These are phyloP conservation scores for Montifringilla adamsi DNA, from an alignment of 2,113 vertebrate species.

Conservation along the genomic window DNA sequence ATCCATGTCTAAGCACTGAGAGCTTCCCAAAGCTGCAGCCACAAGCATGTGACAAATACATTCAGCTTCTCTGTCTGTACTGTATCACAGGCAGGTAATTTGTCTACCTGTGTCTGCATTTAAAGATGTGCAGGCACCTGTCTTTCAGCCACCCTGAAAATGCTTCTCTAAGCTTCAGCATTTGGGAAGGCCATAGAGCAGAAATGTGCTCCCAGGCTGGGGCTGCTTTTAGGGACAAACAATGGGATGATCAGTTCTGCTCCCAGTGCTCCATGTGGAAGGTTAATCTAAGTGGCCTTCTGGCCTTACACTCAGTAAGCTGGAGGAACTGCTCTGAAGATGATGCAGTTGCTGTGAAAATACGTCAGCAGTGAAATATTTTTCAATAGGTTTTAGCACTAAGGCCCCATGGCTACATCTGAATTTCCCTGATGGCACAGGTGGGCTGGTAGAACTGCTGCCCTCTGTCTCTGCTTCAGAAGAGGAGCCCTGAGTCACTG, in stretches of 20 bases:
- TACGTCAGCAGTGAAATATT: not conserved
- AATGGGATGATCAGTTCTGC: not conserved
- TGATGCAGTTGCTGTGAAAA: not conserved
- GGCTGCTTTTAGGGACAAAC: not conserved
- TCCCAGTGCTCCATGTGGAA: not conserved
- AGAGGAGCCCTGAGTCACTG: not conserved
- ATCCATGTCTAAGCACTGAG: not conserved
- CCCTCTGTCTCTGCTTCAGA: not conserved
- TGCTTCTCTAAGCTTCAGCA: not conserved
- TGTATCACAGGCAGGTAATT: accelerated
- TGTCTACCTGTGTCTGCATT: not conserved
- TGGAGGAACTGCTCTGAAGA: not conserved
- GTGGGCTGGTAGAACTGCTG: not conserved
- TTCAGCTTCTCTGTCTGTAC: not conserved
- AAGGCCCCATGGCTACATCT: not conserved
- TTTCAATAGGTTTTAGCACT: not conserved
- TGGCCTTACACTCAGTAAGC: not conserved
- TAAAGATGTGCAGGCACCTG: not conserved
- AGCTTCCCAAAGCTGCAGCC: not conserved
- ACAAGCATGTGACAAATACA: not conserved
- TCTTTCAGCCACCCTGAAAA: not conserved
- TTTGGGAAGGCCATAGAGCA: not conserved
- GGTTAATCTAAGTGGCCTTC: not conserved
- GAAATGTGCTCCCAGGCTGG: not conserved
- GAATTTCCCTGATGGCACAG: not conserved